A percentile compares a stretch with the other conserved stretches of the same genome.
phyloP scores from a whole-genome alignment of 2,888 invertebrate genomes.

The Electrophaes corylata region DNA sequence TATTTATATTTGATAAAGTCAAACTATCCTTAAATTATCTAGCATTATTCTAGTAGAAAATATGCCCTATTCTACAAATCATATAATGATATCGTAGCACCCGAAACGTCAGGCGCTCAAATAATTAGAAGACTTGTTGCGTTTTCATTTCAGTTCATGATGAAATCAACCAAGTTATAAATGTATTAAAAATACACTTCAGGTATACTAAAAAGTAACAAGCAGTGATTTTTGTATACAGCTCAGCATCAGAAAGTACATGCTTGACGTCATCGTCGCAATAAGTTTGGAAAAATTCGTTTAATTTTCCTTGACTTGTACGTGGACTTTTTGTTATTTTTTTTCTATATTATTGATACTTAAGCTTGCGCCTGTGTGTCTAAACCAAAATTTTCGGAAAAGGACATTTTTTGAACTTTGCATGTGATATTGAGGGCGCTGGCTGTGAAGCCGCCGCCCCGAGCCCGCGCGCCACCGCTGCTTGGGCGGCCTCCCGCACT shows the following conservation, averaged over 20 bases:
- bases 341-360: conserved; percentile 45
- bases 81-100: background rate
- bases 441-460: conserved; percentile 58
- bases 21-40: background rate
- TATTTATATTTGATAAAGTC: background rate
- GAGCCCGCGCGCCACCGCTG: conserved; percentile 55
- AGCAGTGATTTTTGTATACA: conserved; percentile 19
- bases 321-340: conserved; percentile 48
- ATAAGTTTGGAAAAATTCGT: conserved; percentile 72
- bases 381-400: conserved; percentile 54
- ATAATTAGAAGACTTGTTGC: conserved; percentile 6
- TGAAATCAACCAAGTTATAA: conserved; percentile 2
- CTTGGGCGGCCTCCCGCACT: conserved; percentile 64
- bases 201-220: conserved; percentile 1
- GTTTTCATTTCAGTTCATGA: conserved; percentile 5
- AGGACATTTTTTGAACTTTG: conserved; percentile 56
- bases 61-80: background rate
- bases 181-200: background rate
- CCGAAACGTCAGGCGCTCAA: background rate
- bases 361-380: conserved; percentile 71
- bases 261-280: conserved; percentile 37
- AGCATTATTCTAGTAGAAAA: background rate
- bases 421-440: conserved; percentile 61
- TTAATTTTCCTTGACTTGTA: conserved; percentile 68
- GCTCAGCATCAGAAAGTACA: conserved; percentile 28